These are phyloP conservation scores for Harpagoxenus sublaevis DNA, from an alignment of 2,888 invertebrate genomes.

Conservation along the genomic window DNA sequence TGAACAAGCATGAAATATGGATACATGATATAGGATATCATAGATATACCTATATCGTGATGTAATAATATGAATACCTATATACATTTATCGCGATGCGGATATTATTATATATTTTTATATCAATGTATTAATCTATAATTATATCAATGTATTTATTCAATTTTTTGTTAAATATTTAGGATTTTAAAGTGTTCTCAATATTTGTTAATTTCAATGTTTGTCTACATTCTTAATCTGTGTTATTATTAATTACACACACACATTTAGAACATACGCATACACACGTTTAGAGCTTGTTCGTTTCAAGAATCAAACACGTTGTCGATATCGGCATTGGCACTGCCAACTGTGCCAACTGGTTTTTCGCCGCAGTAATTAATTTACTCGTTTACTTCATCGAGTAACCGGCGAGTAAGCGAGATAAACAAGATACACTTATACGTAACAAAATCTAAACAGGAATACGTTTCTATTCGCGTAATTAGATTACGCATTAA, in stretches of 20 bases:
- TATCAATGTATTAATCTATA: too few relatives aligned
- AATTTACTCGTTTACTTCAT: slow-evolving; percentile 37
- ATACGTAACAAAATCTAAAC: slow-evolving; percentile 32
- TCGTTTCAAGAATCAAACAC: background rate
- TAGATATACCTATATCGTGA: too few relatives aligned
- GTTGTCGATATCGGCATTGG: slow-evolving; percentile 5
- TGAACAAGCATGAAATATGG: too few relatives aligned
- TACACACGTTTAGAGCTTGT: background rate
- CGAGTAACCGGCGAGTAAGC: slow-evolving; percentile 19
- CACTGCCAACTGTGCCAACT: background rate
- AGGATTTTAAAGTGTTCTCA: too few relatives aligned
- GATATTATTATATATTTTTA: too few relatives aligned
- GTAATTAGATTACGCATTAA: slow-evolving; percentile 26
- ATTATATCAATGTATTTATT: too few relatives aligned
- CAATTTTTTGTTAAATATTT: too few relatives aligned
- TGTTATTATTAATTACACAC: background rate
- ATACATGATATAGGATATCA: too few relatives aligned
- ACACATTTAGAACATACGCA: background rate
- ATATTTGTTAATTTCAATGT: too few relatives aligned
- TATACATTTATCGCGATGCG: too few relatives aligned
- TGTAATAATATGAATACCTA: too few relatives aligned
- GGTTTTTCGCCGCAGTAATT: slow-evolving; percentile 12
- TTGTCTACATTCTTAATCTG: too few relatives aligned
- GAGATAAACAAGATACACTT: slow-evolving; percentile 46
- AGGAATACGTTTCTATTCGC: slow-evolving; percentile 27